Base-by-base conservation (phyloP, 2,113 vertebrate genomes). In the Laticauda colubrina region DNA sequence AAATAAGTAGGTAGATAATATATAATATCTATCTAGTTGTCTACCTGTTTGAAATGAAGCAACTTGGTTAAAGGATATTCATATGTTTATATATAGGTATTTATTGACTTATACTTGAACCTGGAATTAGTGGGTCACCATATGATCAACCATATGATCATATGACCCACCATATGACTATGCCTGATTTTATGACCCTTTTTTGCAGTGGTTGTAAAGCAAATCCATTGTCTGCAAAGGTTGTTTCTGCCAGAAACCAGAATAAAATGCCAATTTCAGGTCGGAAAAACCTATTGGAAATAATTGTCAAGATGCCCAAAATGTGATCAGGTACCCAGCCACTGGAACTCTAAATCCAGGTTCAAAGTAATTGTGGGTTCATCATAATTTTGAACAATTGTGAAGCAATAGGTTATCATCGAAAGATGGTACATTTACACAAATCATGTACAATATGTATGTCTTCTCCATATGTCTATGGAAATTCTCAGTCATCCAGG, bases 11-110 rank as follows among this genome's bases (percentile, higher is more conserved):
- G 0, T 53, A 85, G 90, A 18, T 57, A 93, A 94, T 88, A 95
- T 90, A 92, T 95, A 96, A 94, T 85, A 29, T 81, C 69, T 48
- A 90, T 59, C 10, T 75, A 23, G 51, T 45, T n/a, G 21, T n/a
- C 24, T 5, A 15, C 64, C 48, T 90, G 15, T 69, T 14, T 89
- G 64, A 48, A 61, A 26, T 88, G 20, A 88, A 69, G 5, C 20
- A 64, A 24, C 6, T 14, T 85, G 34, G 34, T 11, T 81, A n/a
- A 21, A 90, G 7, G 85, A 43, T 23, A 12, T 61, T 21, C 2
- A 61, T 89, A 24, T 26, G 43, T 18, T 43, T 14, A 59, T 26
- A 45, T 59, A 43, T 48, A 39, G 18, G 20, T 55, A 56, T n/a
- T 69, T 69, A 34, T 69, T 34, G 4, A 69, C 29, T 34, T 18